These are phyloP conservation scores for Syrista parreyssii DNA, from an alignment of 2,888 invertebrate species.

Conservation along the genomic window DNA sequence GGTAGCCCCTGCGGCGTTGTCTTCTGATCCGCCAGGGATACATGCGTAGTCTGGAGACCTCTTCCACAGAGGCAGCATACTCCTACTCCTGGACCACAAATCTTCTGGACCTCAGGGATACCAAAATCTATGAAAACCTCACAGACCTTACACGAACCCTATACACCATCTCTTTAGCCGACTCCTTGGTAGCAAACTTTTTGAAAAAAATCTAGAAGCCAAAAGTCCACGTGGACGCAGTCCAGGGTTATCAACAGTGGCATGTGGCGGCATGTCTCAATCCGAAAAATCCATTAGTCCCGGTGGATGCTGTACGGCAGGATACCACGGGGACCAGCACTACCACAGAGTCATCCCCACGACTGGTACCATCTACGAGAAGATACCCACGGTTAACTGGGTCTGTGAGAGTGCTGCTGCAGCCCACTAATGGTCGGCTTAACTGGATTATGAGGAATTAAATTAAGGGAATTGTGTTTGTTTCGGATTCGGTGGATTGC, in stretches of 20 bases:
- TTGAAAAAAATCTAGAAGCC: neutral
- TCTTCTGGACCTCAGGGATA: neutral
- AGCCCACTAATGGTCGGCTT: slow-evolving; percentile 54
- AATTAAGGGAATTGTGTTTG: slow-evolving; percentile 55
- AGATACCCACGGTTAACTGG: neutral
- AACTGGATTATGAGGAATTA: slow-evolving; percentile 58
- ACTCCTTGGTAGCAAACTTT: neutral
- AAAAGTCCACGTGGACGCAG: neutral
- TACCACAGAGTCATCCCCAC: slow-evolving; percentile 3
- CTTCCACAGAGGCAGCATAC: neutral
- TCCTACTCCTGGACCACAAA: neutral
- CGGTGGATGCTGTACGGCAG: slow-evolving; percentile 29
- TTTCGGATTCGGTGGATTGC: slow-evolving; percentile 34
- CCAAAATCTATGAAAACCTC: neutral
- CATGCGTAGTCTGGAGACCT: slow-evolving; percentile 2
- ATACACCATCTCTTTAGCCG: neutral
- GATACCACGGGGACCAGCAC: slow-evolving; percentile 1
- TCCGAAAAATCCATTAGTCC: slow-evolving; percentile 61
- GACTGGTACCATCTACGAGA: neutral
- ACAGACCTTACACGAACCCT: neutral
- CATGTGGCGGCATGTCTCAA: slow-evolving; percentile 50
- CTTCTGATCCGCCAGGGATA: slow-evolving; percentile 46
- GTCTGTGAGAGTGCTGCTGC: slow-evolving; percentile 19
- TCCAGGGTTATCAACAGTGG: slow-evolving; percentile 18
- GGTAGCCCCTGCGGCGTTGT: slow-evolving; percentile 59